Conservation (phyloP, 2,797 vertebrate genomes). For the Silurus lanzhouensis region DNA sequence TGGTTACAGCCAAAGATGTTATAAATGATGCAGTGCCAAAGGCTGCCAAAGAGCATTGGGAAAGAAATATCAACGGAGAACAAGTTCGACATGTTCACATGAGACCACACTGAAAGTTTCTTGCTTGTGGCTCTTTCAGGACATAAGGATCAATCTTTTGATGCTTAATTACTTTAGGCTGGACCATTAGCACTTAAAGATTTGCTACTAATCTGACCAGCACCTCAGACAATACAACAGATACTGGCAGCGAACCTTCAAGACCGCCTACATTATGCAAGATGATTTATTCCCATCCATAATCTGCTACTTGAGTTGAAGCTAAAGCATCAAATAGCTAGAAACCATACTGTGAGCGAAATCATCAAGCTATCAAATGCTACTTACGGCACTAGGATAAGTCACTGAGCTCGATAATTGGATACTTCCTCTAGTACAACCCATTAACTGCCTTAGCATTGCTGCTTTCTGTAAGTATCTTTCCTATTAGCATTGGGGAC, state of each 20-base stretch:
- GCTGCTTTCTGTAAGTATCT: not conserved
- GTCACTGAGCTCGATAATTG: conserved; percentile 41
- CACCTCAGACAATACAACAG: not conserved
- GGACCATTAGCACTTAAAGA: not conserved
- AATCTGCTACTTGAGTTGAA: conserved; percentile 27
- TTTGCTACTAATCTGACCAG: not conserved
- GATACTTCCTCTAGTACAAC: conserved; percentile 17
- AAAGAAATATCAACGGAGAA: not conserved
- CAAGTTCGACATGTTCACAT: not conserved
- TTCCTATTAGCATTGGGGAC: not conserved
- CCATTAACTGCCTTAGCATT: conserved; percentile 18
- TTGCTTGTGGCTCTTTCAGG: not conserved
- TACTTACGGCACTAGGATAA: conserved; percentile 33
- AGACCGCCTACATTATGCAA: conserved; percentile 24
- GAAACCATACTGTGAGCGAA: conserved; percentile 23
- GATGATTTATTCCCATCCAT: conserved; percentile 10
- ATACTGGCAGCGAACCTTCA: not conserved
- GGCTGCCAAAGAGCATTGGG: not conserved
- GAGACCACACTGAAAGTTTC: not conserved
- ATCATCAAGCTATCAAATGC: conserved; percentile 42
- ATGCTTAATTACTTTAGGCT: not conserved
- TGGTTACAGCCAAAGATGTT: conserved; percentile 2
- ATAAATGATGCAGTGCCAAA: conserved; percentile 20
- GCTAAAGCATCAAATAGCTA: not conserved
- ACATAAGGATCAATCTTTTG: not conserved